Evolutionary conservation across 2,888 invertebrate genomes (phyloP).

Genomic region (Corbicula japonica): DNA sequence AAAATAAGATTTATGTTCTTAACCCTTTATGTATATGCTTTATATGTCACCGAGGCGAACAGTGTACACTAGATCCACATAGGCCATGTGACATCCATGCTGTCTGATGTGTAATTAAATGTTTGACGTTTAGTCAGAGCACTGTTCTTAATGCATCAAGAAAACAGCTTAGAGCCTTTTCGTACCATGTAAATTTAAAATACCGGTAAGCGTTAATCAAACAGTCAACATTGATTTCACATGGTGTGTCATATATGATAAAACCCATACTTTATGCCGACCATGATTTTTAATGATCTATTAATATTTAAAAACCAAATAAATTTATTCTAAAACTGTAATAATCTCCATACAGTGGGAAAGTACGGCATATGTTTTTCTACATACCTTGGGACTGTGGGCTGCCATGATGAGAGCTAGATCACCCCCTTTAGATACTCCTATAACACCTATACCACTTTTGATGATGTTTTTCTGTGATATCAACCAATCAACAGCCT

Average conservation of each 20-base stretch:
- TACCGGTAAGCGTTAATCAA: too few species aligned
- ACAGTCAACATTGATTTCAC: too few species aligned
- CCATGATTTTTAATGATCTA: background rate
- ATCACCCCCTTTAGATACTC: slow-evolving; percentile 75
- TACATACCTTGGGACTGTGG: slow-evolving; percentile 61
- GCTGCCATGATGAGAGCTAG: slow-evolving; percentile 63
- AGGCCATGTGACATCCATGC: too few species aligned
- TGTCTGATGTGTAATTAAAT: too few species aligned
- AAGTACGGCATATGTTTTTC: background rate
- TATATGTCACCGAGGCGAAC: too few species aligned
- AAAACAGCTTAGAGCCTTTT: too few species aligned
- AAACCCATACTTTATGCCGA: background rate
- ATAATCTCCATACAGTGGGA: background rate
- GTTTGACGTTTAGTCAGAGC: too few species aligned
- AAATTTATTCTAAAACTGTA: background rate
- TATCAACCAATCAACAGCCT: slow-evolving; percentile 70
- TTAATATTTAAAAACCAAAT: background rate
- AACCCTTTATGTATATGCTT: too few species aligned
- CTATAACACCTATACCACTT: slow-evolving; percentile 70
- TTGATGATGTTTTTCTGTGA: slow-evolving; percentile 57
- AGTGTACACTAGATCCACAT: too few species aligned
- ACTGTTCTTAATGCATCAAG: too few species aligned
- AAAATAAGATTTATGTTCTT: too few species aligned
- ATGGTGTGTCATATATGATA: background rate
- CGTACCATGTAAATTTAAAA: too few species aligned